Base-by-base conservation (phyloP, 2,113 vertebrate genomes). In the Tetraodon nigroviridis region DNA sequence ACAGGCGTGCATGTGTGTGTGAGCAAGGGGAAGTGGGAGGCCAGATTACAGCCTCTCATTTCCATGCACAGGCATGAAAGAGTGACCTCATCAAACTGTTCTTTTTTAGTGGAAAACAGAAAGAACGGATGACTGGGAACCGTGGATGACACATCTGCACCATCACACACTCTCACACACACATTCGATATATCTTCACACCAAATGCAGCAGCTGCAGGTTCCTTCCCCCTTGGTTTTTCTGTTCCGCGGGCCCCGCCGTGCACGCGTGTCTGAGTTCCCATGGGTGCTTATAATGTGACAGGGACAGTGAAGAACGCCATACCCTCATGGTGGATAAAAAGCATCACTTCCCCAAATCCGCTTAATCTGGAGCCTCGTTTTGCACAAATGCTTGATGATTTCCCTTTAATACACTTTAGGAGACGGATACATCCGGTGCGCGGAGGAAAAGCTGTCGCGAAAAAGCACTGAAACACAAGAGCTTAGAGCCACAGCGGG, bases 391-490 rank as follows among this genome's bases (percentile, higher is more conserved):
- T 60, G 79, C 79, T 80, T 60, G 53, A 77, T 61, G 55, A 77
- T 83, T 88, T 88, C 77, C 78, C 79, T 90, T 86, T 87, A 89
- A 90, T 90, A 89, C 84, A 90, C 85, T 89, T 87, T 90, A 86
- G 60, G 81, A 67, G 75, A 83, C 37, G 54, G 75, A 88, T 82
- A 77, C 79, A 77, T 89, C 81, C 71, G 73, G 71, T 84, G 58
- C 63, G 63, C 51, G 51, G 51, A 69, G 75, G 57, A 81, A 84
- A 81, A 86, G 72, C 80, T 78, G 84, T 79, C 58, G 80, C 71
- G 80, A 78, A 86, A 87, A 88, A 83, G 79, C 85, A 88, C 80
- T 80, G 73, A 76, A 87, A 86, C 85, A 82, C 74, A 69, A 78
- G 50, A 69, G 87, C 80, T 90, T 88, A 89, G 73, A 64, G 70